phyloP scores from a whole-genome alignment of 2,888 invertebrate species.

The Ceriagrion tenellum region DNA sequence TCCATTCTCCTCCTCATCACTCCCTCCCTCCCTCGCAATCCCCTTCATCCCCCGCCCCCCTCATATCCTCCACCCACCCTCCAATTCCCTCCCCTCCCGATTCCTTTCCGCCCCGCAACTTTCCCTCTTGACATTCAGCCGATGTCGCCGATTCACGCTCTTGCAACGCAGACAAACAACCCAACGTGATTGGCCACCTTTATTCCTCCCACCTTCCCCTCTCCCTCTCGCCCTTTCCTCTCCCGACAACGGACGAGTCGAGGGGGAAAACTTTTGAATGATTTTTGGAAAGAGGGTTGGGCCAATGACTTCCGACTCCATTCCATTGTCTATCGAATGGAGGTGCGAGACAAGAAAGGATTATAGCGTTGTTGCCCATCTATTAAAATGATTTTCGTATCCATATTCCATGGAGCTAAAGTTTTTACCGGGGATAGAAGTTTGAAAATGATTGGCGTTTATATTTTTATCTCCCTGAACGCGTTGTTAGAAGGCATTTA shows the following conservation, averaged over 20 bases:
- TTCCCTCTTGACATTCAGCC: background rate
- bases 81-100: background rate
- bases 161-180: slow-evolving; percentile 40
- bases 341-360: background rate
- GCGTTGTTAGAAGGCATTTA: too few species aligned
- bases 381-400: too few species aligned
- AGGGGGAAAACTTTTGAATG: slow-evolving; percentile 23
- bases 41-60: background rate
- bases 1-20: background rate
- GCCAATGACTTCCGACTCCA: background rate
- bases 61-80: background rate
- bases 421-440: too few species aligned
- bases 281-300: background rate
- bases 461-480: too few species aligned
- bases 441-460: too few species aligned
- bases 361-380: background rate
- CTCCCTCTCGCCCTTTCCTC: background rate
- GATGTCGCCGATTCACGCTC: slow-evolving; percentile 30
- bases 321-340: background rate
- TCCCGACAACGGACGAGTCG: background rate
- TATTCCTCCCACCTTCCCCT: background rate
- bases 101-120: background rate
- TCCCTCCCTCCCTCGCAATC: background rate
- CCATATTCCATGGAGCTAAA: too few species aligned
- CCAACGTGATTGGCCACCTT: slow-evolving; percentile 35